Evolutionary conservation across 2,797 vertebrate genomes (phyloP), one percentile per base, ranked within the genome.

Genomic region (Eremophila alpestris): DNA sequence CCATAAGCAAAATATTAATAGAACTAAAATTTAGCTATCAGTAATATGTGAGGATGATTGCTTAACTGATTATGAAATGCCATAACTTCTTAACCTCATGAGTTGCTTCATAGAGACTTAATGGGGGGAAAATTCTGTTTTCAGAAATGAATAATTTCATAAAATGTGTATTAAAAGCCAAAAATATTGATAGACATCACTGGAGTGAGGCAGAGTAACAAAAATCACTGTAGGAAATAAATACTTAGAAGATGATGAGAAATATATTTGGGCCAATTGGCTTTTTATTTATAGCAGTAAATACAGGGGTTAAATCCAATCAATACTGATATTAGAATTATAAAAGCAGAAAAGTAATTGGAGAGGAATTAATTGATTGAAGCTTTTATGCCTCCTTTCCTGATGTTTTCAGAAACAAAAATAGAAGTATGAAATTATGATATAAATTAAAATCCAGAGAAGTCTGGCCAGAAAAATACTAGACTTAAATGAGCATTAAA

Each of bases 401-500:
- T 79, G 63, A 62, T 69, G 67, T 58, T 89, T 83, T 87, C 68
- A 48, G 54, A 79, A 95, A 69, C 30, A 3, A 87, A 96, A 95
- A 95, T 74, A 94, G 89, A 95, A 89, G 16, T 78, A 34, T 13
- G 32, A 55, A 64, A 94, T 89, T 30, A 54, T 54, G 34, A 59
- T 62, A 89, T 36, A 79, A 80, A 88, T 77, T 89, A 93, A 91
- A 79, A 83, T 55, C 34, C 49, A 87, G 83, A 68, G 26, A 94
- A 82, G 70, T 64, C 17, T 74, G 74, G 80, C 94, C 93, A 95
- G 87, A 84, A 91, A 93, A 93, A 60, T 45, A 23, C 41, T 82
- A 84, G 87, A 82, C 52, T 94, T 94, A 97, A 95, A 93, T 95
- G 94, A 96, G 91, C 93, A 95, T 96, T 94, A 87, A 95, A 96